Evolutionary conservation across 64 coral and sea anemone genomes (phyloP), one percentile per base, ranked within the genome.

Genomic region (Stichodactyla mertensii): DNA sequence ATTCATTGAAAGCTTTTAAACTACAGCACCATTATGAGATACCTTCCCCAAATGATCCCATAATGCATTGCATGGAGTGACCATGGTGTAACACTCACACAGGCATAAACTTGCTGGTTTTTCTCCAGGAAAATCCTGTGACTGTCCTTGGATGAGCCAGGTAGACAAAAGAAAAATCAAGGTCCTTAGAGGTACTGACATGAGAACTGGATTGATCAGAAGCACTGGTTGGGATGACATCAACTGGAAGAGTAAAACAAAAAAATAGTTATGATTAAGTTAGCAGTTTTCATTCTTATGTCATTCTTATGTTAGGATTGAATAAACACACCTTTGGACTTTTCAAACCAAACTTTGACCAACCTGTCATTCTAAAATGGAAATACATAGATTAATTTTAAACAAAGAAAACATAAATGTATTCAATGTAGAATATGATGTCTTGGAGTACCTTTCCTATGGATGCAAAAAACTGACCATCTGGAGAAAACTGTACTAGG

Each of bases 281-380:
- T 22, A 66, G 4, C 60, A 14, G 5, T 62, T 14, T 70, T 6
- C 10, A 7, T 70, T 70, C 11, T 74, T n/a, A n/a, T n/a, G n/a
- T n/a, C n/a, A n/a, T n/a, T n/a, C n/a, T 74, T 9, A 15, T 9
- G 69, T 74, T 31, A 13, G 24, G 4, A 26, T 31, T 27, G 69
- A 27, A 27, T 16, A n/a, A 27, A 64, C 59, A 87, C 20, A 98
- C 95, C 95, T 94, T 89, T 93, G 24, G 85, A 77, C 14, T 94
- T 87, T 24, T 94, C 92, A 85, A 94, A 98, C 95, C 95, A 98
- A 52, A 98, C 87, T 94, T 98, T 98, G 45, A 98, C 87, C 18
- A 98, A 82, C 10, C 87, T 84, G 56, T 98, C 95, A 89, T 98
- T 82, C 95, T 98, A 54, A 27, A 87, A 67, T 57, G 26, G 55